Conservation (phyloP, 2,797 vertebrate species). For the Girardinus metallicus region DNA sequence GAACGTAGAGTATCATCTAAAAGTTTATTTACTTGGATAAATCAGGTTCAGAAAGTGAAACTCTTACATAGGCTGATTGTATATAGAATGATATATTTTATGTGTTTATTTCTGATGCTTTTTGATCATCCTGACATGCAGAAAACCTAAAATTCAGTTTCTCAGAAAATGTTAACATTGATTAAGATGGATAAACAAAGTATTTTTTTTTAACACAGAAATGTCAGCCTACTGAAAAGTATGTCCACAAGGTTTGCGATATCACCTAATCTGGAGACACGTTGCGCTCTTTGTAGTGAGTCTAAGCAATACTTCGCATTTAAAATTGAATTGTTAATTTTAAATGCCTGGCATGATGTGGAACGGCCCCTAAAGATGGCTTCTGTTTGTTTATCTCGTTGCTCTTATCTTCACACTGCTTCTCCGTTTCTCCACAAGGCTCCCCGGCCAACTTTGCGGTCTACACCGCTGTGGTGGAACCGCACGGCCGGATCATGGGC, state of each 20-base stretch:
- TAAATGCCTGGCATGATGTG: background rate
- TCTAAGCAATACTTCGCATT: background rate
- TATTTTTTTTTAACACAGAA: background rate
- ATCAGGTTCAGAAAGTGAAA: background rate
- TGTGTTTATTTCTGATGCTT: background rate
- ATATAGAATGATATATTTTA: background rate
- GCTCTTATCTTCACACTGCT: background rate
- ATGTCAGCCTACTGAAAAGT: background rate
- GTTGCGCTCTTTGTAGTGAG: background rate
- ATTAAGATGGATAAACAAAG: background rate
- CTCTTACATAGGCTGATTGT: background rate
- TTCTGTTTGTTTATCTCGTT: background rate
- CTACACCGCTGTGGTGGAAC: slow-evolving; percentile 93
- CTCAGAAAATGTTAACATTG: background rate
- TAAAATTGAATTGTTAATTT: background rate
- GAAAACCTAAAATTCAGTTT: background rate
- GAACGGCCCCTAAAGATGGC: background rate
- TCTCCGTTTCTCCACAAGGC: slow-evolving; percentile 73
- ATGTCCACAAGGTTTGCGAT: background rate
- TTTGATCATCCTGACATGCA: background rate
- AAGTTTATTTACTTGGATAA: background rate
- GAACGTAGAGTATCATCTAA: background rate
- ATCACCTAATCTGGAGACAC: background rate
- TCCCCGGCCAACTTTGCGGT: slow-evolving; percentile 96
- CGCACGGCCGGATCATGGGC: slow-evolving; percentile 97